A percentile compares a stretch with the other conserved stretches of the same genome.
Evolutionary conservation across 2,113 vertebrate genomes (phyloP).

Genomic region (Cyanoderma ruficeps): DNA sequence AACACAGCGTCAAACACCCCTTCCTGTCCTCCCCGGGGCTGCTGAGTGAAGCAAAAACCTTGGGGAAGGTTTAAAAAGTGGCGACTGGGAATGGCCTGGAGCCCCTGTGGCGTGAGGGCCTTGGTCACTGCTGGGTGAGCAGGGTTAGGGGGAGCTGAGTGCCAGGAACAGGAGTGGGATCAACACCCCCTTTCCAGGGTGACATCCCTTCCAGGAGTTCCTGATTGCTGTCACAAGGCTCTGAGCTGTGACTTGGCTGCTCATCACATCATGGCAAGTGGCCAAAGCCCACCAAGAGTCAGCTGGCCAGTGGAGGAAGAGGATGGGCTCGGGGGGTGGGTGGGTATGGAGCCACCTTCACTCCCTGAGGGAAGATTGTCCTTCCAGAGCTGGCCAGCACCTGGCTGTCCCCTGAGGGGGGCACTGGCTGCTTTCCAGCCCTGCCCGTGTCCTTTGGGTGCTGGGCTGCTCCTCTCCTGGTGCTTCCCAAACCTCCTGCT

Average conservation of each 20-base stretch:
- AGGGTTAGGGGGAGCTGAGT: background rate
- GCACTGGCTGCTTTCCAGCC: background rate
- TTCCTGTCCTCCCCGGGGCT: background rate
- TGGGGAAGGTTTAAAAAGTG: background rate
- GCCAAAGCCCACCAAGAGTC: background rate
- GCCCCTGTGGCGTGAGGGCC: too few species aligned
- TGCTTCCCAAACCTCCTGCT: background rate
- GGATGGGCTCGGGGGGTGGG: background rate
- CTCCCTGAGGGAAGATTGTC: background rate
- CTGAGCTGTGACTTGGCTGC: background rate
- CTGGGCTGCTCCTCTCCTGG: background rate
- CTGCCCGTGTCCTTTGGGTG: background rate
- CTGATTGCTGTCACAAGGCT: background rate
- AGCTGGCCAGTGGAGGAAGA: background rate
- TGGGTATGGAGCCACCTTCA: background rate
- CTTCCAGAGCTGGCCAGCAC: background rate
- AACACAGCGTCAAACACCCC: background rate
- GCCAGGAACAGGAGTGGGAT: too few species aligned
- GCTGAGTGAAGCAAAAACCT: background rate
- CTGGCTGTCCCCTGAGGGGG: background rate
- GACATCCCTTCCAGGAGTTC: background rate
- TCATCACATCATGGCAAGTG: fast-evolving
- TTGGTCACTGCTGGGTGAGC: fast-evolving
- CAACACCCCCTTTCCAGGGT: background rate
- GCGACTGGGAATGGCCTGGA: background rate